These are phyloP conservation scores for Mareca penelope DNA, from an alignment of 2,797 vertebrate species.

Conservation along the genomic window DNA sequence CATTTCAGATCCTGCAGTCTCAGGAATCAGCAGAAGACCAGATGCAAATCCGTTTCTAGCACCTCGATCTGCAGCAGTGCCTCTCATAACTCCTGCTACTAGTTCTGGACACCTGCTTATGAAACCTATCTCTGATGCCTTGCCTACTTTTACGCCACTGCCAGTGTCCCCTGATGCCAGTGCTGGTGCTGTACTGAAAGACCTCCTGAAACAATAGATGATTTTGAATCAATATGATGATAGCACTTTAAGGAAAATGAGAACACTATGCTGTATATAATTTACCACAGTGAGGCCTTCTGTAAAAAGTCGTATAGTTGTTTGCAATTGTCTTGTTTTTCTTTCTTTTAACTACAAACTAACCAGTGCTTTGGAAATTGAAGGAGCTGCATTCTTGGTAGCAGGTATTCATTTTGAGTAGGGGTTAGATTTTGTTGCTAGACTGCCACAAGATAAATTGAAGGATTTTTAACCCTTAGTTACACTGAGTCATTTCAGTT, in stretches of 20 bases:
- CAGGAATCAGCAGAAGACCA: constrained; percentile 75
- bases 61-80: constrained; percentile 93
- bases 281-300: constrained; percentile 79
- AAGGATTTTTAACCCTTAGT: background rate
- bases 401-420: background rate
- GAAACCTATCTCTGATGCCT: constrained; percentile 91
- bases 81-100: constrained; percentile 81
- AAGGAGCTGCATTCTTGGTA: constrained; percentile 4
- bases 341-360: constrained; percentile 51
- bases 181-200: constrained; percentile 90
- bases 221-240: background rate
- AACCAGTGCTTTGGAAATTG: constrained; percentile 42
- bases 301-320: constrained; percentile 65
- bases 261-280: constrained; percentile 70
- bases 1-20: constrained; percentile 70
- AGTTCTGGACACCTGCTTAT: constrained; percentile 90
- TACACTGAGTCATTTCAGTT: background rate
- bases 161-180: constrained; percentile 91
- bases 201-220: constrained; percentile 90
- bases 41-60: constrained; percentile 91
- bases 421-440: constrained; percentile 5
- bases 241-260: constrained; percentile 79
- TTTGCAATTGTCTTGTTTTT: constrained; percentile 35
- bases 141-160: constrained; percentile 94
- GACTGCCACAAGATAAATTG: background rate